A percentile compares a stretch with the other conserved stretches of the same genome.
Conservation (phyloP, 2,888 invertebrate genomes). For the Glyphotaelius pellucidus region DNA sequence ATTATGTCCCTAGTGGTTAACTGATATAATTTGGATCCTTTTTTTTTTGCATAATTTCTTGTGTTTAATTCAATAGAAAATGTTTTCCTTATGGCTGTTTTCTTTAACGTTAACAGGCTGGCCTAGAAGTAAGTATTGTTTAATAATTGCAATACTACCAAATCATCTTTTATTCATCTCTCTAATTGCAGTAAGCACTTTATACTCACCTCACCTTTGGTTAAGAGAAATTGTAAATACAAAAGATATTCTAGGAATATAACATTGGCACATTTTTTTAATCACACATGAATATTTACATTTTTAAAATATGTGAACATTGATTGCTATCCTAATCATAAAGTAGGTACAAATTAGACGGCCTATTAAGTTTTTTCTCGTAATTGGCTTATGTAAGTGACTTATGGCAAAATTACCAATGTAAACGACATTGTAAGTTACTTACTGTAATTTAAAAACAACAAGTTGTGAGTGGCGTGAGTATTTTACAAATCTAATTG, state of each 20-base stretch:
- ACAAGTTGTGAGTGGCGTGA: too few relatives aligned
- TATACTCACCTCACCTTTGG: background rate
- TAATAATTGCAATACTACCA: slow-evolving; percentile 14
- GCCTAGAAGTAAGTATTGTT: slow-evolving; percentile 55
- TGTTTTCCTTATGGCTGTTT: background rate
- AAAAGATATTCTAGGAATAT: background rate
- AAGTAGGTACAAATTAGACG: too few relatives aligned
- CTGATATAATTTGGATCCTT: background rate
- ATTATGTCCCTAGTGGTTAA: background rate
- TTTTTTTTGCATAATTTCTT: background rate
- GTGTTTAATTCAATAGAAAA: background rate
- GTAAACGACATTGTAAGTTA: too few relatives aligned
- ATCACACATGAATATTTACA: background rate
- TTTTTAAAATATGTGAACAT: too few relatives aligned
- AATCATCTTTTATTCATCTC: background rate
- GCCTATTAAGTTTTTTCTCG: too few relatives aligned
- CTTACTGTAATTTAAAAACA: too few relatives aligned
- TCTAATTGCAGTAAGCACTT: background rate
- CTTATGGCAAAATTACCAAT: too few relatives aligned
- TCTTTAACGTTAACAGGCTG: slow-evolving; percentile 49
- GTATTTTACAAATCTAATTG: too few relatives aligned
- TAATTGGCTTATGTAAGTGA: too few relatives aligned
- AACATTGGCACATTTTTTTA: background rate
- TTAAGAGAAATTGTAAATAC: background rate
- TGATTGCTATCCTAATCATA: too few relatives aligned